Conservation (phyloP, 2,113 vertebrate species). For the Pelmatolapia mariae region DNA sequence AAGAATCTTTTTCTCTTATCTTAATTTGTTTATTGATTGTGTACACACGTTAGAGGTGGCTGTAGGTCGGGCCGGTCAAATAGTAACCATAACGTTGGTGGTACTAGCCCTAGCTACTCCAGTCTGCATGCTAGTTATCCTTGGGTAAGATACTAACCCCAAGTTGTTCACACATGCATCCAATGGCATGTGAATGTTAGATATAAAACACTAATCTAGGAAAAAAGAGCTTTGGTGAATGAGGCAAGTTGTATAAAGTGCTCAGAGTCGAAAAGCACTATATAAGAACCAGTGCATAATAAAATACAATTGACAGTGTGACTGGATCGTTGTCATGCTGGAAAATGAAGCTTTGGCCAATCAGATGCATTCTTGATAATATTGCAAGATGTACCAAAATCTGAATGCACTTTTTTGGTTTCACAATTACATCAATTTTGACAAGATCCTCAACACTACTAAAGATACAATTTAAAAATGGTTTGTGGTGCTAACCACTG, state of each 20-base stretch:
- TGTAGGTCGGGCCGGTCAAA: neutral
- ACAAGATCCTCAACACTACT: neutral
- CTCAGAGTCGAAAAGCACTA: rapidly evolving
- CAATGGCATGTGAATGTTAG: neutral
- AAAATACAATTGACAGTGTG: neutral
- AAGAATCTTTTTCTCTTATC: neutral
- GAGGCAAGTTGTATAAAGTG: neutral
- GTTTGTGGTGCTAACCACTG: neutral
- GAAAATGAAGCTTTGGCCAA: neutral
- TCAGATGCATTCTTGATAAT: neutral
- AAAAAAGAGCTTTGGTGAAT: neutral
- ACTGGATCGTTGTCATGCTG: neutral
- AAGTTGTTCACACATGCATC: neutral
- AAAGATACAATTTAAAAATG: neutral
- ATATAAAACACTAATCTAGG: neutral
- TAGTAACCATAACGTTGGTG: neutral
- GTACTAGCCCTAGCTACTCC: neutral
- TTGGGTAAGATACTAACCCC: neutral
- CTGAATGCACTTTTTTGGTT: neutral
- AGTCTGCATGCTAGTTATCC: neutral
- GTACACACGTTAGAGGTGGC: neutral
- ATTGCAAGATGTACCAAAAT: neutral
- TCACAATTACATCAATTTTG: neutral
- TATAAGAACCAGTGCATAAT: neutral
- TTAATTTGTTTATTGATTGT: neutral